These are phyloP conservation scores for Oxystoma pomonae DNA, from an alignment of 2,888 invertebrate genomes.

Conservation along the genomic window DNA sequence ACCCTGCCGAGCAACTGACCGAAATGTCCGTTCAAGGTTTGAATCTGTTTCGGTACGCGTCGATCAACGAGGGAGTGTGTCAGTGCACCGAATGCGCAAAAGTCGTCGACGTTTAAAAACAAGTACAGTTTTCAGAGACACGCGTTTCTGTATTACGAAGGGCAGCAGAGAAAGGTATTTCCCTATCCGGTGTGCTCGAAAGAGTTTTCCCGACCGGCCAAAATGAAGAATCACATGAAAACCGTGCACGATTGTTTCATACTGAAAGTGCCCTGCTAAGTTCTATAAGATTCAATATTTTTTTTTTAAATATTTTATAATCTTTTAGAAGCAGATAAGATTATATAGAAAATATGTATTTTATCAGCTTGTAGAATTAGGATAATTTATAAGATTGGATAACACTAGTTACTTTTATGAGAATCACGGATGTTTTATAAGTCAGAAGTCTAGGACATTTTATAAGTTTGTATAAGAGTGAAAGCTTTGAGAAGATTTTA, in stretches of 20 bases:
- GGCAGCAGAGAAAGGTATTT: conserved; percentile 87
- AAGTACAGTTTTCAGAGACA: conserved; percentile 94
- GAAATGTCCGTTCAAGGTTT: conserved; percentile 89
- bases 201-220: conserved; percentile 89
- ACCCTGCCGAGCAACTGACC: conserved; percentile 83
- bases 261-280: no score
- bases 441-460: no score
- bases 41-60: conserved; percentile 86
- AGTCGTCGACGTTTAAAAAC: conserved; percentile 87
- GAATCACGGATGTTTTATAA: no score
- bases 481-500: no score
- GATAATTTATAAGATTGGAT: no score
- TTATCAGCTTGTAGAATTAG: no score
- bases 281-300: no score
- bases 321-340: no score
- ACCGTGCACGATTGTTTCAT: conserved; percentile 89
- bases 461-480: no score
- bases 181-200: conserved; percentile 89
- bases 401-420: no score
- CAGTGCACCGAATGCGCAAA: conserved; percentile 92
- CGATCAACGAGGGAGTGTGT: conserved; percentile 84
- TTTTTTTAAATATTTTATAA: no score
- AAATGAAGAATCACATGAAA: conserved; percentile 94
- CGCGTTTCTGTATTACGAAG: conserved; percentile 90
- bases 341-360: no score